Evolutionary conservation across 2,888 invertebrate genomes (phyloP), one percentile per base, ranked within the genome.

Genomic region (Ormyrus labotus): DNA sequence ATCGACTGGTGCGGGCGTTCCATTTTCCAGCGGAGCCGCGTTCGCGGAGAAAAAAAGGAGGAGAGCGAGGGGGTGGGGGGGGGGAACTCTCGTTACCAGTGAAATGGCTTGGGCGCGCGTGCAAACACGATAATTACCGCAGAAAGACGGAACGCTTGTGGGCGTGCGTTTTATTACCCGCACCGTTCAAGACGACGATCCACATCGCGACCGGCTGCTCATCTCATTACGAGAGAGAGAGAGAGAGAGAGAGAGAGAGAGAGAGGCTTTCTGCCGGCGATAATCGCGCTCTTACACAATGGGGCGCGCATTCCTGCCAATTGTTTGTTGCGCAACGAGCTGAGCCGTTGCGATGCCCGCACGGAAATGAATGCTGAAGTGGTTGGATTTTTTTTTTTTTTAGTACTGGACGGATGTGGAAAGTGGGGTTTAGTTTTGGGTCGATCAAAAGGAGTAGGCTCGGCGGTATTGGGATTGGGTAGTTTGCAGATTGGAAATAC

Each of bases 261-360:
- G 51, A 11, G 6, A 50, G 61, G 19, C 68, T 73, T 79, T 63
- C 68, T 73, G 78, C 45, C 11, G 51, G 51, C 34, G 34, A 63
- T 55, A 69, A 73, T 64, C 53, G 48, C 5, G 48, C n/a, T 9
- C 34, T 63, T 76, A 13, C 63, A 69, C 69, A 76, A 76, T 55
- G 50, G 45, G 11, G 19, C 57, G 51, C 7, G 61, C 72, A 72
- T 79, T 79, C 53, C 61, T 73, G 68, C 47, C 78, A 78, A 78
- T 78, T 78, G 78, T 72, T 72, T n/a, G 53, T 72, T 72, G 64
- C 78, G 65, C 71, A 61, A 70, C 34, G 11, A 6, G 47, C 10
- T 8, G 34, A 34, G 9, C 61, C n/a, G 9, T 6, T 7, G 19
- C 51, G 10, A 11, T 61, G 58, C 58, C 9, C n/a, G 50, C 11